A percentile compares a stretch with the other conserved stretches of the same genome.
Evolutionary conservation across 2,888 invertebrate species (phyloP).

Genomic region (Diaprepes abbreviatus): DNA sequence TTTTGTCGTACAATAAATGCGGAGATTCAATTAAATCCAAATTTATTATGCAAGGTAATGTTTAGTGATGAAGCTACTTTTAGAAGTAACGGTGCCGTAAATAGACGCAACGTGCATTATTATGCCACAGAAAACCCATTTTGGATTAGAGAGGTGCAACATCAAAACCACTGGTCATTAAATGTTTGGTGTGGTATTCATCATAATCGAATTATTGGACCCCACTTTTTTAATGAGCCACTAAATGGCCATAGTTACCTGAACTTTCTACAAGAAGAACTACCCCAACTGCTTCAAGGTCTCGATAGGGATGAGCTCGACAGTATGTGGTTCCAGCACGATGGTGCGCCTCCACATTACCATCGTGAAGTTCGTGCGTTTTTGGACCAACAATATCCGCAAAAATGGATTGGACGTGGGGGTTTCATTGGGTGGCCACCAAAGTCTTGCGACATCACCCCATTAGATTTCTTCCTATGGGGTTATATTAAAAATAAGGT

Average conservation of each 20-base stretch:
- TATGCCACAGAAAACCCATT: neutral
- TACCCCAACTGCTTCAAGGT: neutral
- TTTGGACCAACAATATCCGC: neutral
- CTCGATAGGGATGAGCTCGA: neutral
- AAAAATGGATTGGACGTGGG: neutral
- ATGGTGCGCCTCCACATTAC: neutral
- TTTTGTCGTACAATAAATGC: neutral
- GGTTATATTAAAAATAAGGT: neutral
- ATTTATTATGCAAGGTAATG: neutral
- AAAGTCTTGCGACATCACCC: neutral
- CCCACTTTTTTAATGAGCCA: neutral
- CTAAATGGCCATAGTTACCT: neutral
- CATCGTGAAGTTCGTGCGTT: neutral
- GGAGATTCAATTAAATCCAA: neutral
- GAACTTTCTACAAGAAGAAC: neutral
- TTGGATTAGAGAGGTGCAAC: neutral
- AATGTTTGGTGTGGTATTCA: neutral
- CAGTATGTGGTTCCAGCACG: neutral
- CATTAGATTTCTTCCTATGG: neutral
- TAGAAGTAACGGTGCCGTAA: slow-evolving; percentile 5
- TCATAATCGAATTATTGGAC: neutral
- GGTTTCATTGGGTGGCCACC: neutral
- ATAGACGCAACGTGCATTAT: slow-evolving; percentile 9
- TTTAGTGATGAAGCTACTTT: slow-evolving; percentile 12
- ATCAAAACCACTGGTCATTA: slow-evolving; percentile 2